phyloP scores from a whole-genome alignment of 2,888 invertebrate species.

The Pseudeuparius sepicola region DNA sequence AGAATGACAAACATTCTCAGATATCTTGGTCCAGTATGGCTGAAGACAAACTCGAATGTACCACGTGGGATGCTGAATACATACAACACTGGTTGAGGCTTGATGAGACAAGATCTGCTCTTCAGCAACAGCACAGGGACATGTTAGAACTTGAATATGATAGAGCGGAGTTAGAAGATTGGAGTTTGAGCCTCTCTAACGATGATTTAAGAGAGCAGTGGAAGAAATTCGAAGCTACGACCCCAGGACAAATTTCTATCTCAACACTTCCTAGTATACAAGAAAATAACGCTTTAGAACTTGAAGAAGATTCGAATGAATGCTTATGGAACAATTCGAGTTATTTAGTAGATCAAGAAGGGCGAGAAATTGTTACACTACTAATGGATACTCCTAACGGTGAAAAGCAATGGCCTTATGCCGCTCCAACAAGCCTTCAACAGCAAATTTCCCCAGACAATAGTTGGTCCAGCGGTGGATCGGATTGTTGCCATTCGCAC shows the following conservation, averaged over 20 bases:
- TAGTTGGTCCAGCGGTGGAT: conserved; percentile 45
- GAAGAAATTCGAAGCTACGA: conserved; percentile 35
- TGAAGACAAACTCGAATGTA: conserved; percentile 49
- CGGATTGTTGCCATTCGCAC: conserved; percentile 39
- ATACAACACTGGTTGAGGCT: conserved; percentile 67
- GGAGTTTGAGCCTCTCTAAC: conserved; percentile 64
- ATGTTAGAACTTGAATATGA: conserved; percentile 64
- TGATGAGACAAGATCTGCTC: conserved; percentile 59
- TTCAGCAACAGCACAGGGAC: conserved; percentile 59
- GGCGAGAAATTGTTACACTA: conserved; percentile 51
- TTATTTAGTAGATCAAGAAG: conserved; percentile 53
- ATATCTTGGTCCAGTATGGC: conserved; percentile 48
- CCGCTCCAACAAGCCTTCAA: conserved; percentile 32
- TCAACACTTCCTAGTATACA: conserved; percentile 62
- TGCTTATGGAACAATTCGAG: conserved; percentile 68
- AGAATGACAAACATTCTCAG: too few species aligned
- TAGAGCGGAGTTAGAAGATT: conserved; percentile 66
- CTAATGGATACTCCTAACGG: conserved; percentile 42
- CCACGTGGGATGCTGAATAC: conserved; percentile 60
- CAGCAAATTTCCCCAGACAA: conserved; percentile 46
- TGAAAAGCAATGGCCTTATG: conserved; percentile 57
- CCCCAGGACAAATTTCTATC: conserved; percentile 53
- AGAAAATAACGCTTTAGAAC: conserved; percentile 60
- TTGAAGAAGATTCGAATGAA: conserved; percentile 65
- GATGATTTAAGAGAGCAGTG: conserved; percentile 51